Evolutionary conservation across 2,113 vertebrate genomes (phyloP).

Genomic region (Vulpes lagopus): DNA sequence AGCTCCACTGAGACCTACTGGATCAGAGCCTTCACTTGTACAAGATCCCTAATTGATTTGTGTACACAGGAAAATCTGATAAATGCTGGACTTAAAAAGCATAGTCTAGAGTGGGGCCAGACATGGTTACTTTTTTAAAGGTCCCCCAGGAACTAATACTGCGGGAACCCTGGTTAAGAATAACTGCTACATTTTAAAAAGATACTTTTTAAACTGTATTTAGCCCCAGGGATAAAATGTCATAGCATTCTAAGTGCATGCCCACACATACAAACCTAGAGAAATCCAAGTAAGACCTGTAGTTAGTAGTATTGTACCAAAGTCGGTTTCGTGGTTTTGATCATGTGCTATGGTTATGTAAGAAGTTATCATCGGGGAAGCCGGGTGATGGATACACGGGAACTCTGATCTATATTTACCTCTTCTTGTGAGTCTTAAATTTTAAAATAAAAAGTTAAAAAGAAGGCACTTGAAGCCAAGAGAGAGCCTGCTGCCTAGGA

Average conservation of each 20-base stretch:
- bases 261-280: neutral
- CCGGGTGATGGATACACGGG: neutral
- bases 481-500: slow-evolving; percentile 12
- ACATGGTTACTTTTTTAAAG: neutral
- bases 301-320: slow-evolving; percentile 10
- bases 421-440: slow-evolving; percentile 32
- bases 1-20: neutral
- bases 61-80: neutral
- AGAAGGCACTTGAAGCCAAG: slow-evolving; percentile 26
- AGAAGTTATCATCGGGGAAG: slow-evolving; percentile 25
- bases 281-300: slow-evolving; percentile 22
- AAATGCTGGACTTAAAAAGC: neutral
- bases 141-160: neutral
- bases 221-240: slow-evolving; percentile 21
- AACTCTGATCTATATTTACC: neutral
- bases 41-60: neutral
- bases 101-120: neutral
- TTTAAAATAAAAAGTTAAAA: slow-evolving; percentile 51
- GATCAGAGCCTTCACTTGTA: neutral
- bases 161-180: neutral
- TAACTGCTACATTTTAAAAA: neutral
- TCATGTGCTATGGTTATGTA: neutral
- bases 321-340: slow-evolving; percentile 20
- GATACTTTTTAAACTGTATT: slow-evolving; percentile 27
- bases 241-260: neutral